Conservation (phyloP, 1,140 invertebrate genomes). For the Mamestra configurata region DNA sequence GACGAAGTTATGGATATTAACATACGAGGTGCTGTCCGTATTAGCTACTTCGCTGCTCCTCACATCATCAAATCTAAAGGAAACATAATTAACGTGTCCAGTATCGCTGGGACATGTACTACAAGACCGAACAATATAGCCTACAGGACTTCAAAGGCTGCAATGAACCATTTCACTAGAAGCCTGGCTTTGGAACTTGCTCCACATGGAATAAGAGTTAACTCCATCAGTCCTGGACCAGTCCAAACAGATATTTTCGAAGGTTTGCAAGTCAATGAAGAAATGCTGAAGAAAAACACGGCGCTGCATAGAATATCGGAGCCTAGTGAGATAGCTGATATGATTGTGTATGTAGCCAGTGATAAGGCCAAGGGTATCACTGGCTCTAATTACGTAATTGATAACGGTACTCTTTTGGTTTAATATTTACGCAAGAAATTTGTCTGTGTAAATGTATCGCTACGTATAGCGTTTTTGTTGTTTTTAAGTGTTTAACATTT, state of each 20-base stretch:
- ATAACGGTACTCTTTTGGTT: conserved; percentile 52
- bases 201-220: conserved; percentile 48
- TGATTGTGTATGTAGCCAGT: conserved; percentile 62
- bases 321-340: conserved; percentile 61
- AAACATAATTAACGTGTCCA: conserved; percentile 93
- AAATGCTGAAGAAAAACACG: neutral
- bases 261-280: conserved; percentile 1
- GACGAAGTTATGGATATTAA: conserved; percentile 92
- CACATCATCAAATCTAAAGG: conserved; percentile 85
- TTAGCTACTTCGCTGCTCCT: conserved; percentile 50
- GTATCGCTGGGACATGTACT: conserved; percentile 86
- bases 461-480: no score
- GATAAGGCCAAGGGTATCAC: conserved; percentile 65
- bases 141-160: conserved; percentile 93
- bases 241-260: conserved; percentile 47
- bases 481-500: no score
- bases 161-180: conserved; percentile 95
- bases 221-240: conserved; percentile 54
- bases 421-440: neutral
- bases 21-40: conserved; percentile 47
- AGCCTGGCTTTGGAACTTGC: conserved; percentile 90
- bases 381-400: conserved; percentile 59
- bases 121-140: conserved; percentile 81
- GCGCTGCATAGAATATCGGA: conserved; percentile 43
- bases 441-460: no score